These are phyloP conservation scores for Ceratina japonica DNA, from an alignment of 1,140 invertebrate genomes.

Conservation along the genomic window DNA sequence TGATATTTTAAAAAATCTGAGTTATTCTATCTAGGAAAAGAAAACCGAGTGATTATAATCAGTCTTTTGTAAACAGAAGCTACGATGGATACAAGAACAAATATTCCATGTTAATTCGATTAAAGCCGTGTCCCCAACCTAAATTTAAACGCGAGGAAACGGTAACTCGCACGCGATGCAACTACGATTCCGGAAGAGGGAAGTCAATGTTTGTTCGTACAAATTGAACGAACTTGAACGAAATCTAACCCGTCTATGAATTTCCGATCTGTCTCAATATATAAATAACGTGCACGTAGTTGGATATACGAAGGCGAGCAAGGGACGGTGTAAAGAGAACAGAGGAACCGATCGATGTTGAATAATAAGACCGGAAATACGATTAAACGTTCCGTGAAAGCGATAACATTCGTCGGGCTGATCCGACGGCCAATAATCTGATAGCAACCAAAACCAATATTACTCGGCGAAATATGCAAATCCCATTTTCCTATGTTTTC, in stretches of 20 bases:
- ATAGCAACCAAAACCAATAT: constrained; percentile 17
- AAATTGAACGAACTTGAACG: neutral
- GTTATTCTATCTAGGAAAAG: too few relatives aligned
- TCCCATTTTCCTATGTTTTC: constrained; percentile 17
- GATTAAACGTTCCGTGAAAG: neutral
- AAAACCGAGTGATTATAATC: too few relatives aligned
- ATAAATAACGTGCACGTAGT: neutral
- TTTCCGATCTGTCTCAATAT: neutral
- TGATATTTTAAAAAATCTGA: too few relatives aligned
- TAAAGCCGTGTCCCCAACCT: neutral
- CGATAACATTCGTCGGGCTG: neutral
- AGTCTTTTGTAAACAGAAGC: too few relatives aligned
- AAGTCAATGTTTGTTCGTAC: too few relatives aligned
- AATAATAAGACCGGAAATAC: constrained; percentile 10
- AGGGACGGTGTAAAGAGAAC: too few relatives aligned
- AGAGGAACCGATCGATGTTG: neutral
- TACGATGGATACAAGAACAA: too few relatives aligned
- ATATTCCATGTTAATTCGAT: neutral
- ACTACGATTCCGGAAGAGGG: too few relatives aligned
- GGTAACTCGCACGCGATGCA: too few relatives aligned
- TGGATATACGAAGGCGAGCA: neutral
- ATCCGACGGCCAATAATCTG: constrained; percentile 6
- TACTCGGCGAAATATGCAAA: constrained; percentile 26
- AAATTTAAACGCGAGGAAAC: too few relatives aligned
- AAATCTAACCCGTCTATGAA: neutral